Evolutionary conservation across 2,888 invertebrate species (phyloP).

Genomic region (Tanypteryx hageni): DNA sequence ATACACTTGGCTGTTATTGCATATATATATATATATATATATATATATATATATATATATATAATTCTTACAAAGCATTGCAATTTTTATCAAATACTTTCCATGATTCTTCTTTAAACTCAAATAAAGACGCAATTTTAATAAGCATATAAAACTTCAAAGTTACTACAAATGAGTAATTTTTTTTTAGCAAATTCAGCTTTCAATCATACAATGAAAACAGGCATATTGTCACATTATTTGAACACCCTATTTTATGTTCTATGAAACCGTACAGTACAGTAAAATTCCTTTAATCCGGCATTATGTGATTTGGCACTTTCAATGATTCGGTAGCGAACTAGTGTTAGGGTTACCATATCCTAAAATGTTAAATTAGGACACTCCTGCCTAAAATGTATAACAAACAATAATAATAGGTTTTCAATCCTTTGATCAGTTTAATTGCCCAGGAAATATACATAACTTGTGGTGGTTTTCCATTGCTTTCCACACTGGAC

Average conservation of each 20-base stretch:
- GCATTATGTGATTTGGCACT: too few species aligned
- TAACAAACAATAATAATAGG: too few species aligned
- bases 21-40: conserved; percentile 10
- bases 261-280: neutral
- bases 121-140: neutral
- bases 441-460: too few species aligned
- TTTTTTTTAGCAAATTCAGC: neutral
- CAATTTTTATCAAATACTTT: neutral
- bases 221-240: conserved; percentile 29
- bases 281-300: neutral
- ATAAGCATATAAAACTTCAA: neutral
- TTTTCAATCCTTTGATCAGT: too few species aligned
- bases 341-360: too few species aligned
- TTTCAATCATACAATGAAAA: neutral
- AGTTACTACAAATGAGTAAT: neutral
- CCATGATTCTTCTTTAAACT: neutral
- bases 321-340: too few species aligned
- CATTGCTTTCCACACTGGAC: too few species aligned
- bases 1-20: conserved; percentile 54
- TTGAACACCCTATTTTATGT: neutral
- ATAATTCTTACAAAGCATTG: neutral
- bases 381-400: too few species aligned
- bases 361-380: too few species aligned
- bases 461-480: too few species aligned
- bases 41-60: conserved; percentile 12